Evolutionary conservation across 53 echinoderm and acorn worm genomes (phyloP), one percentile per base, ranked within the genome.

Genomic region (Hippasteria phrygiana): DNA sequence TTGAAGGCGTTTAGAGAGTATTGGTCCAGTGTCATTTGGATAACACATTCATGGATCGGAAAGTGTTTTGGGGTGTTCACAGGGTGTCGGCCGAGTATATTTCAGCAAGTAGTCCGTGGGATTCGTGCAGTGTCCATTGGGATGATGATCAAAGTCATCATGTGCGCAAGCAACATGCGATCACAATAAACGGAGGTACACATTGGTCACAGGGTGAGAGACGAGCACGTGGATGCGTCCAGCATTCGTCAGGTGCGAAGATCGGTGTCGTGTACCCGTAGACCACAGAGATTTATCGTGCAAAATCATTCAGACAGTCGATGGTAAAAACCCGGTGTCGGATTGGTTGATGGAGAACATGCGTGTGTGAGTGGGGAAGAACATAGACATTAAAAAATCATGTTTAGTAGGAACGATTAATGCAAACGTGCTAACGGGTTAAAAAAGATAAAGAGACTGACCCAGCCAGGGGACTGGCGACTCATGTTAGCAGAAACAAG

Each of bases 331-430:
- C 28, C 75, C 47, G 31, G 50, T 75, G 66, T 14, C 20, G 59
- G 38, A 62, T 12, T 24, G 56, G 78, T 37, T 22, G 78, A 36
- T 59, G 56, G 59, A 78, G 78, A 78, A 55, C 78, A 78, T 78
- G 78, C 78, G 59, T 77, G 73, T 73, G 78, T 78, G 78, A 78
- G 59, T 78, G 40, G 77, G 55, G 56, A 59, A 78, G 78, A 75
- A 78, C 39, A 59, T 78, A 59, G 59, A 78, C 37, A 14, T 56
- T 27, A 22, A 55, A 47, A 78, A 78, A 76, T 36, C 59, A 14
- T 3, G 64, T 27, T 66, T 66, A 66, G 67, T 66, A 14, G 5
- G 7, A 50, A 76, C 50, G 20, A 50, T 76, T 76, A 51, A 27
- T 32, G 48, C 18, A 33, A 17, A 76, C 31, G 34, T 16, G 4